A percentile compares a stretch with the other conserved stretches of the same genome.
phyloP scores from a whole-genome alignment of 92 coral and sea anemone species.

The Epizoanthus stellaris region DNA sequence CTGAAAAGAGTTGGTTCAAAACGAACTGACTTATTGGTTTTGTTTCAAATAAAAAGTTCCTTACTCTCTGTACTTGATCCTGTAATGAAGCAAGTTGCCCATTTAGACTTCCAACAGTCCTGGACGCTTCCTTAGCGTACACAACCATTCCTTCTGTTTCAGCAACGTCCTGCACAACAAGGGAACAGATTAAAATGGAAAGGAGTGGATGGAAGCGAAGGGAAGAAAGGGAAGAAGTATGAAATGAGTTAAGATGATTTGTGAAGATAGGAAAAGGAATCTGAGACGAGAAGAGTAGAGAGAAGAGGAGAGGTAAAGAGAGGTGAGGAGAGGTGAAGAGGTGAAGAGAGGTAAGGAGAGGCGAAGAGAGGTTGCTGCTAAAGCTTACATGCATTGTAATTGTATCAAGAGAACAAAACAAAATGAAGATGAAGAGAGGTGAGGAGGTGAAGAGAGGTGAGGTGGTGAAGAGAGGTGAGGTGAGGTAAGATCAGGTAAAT shows the following conservation, averaged over 20 bases:
- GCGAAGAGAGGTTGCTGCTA: too few species aligned
- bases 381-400: too few species aligned
- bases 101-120: constrained; percentile 51
- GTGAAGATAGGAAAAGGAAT: not conserved
- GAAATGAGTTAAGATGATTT: not conserved
- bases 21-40: too few species aligned
- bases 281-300: not conserved
- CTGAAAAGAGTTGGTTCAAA: too few species aligned
- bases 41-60: constrained; percentile 2
- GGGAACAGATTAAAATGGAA: not conserved
- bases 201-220: not conserved
- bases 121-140: constrained; percentile 72
- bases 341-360: too few species aligned
- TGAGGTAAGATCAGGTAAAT: too few species aligned
- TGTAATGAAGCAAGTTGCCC: constrained; percentile 56
- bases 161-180: constrained; percentile 69
- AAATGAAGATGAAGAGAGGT: too few species aligned
- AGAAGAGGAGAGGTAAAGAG: not conserved
- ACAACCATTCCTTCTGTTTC: constrained; percentile 80
- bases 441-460: too few species aligned
- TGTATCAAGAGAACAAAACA: too few species aligned
- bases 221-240: not conserved
- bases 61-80: constrained; percentile 58
- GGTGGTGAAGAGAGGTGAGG: too few species aligned
- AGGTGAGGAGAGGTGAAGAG: too few species aligned